These are phyloP conservation scores for Balaeniceps rex DNA, from an alignment of 2,113 vertebrate species.

Conservation along the genomic window DNA sequence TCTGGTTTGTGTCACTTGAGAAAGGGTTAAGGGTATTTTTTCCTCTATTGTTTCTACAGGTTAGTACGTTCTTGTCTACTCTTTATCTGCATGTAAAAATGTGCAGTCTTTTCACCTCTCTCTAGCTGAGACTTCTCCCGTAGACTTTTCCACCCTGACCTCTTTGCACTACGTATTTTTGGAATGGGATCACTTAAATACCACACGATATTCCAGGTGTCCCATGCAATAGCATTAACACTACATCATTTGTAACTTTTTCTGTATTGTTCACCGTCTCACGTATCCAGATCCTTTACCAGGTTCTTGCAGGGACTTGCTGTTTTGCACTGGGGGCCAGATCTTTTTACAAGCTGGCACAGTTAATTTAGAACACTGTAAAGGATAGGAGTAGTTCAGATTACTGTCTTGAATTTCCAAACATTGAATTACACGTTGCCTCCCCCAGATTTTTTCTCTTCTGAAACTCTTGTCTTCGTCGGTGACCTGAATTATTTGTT, in stretches of 20 bases:
- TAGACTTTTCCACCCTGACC: not conserved
- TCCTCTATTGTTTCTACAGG: not conserved
- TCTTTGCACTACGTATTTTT: not conserved
- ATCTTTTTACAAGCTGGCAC: conserved; percentile 29
- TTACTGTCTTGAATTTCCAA: conserved; percentile 20
- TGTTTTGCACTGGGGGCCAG: not conserved
- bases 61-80: not conserved
- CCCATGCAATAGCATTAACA: not conserved
- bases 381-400: conserved; percentile 22
- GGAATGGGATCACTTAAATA: not conserved
- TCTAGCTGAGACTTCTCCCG: not conserved
- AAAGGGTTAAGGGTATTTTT: not conserved
- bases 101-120: not conserved
- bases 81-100: not conserved
- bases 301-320: not conserved
- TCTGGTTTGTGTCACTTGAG: not conserved
- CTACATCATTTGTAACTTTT: not conserved
- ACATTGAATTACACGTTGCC: not conserved
- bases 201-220: not conserved
- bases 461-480: not conserved
- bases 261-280: not conserved
- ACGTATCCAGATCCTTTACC: not conserved
- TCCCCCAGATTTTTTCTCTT: not conserved
- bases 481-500: not conserved
- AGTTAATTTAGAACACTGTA: not conserved